Evolutionary conservation across 2,888 invertebrate species (phyloP).

Genomic region (Cephus pygmeus): DNA sequence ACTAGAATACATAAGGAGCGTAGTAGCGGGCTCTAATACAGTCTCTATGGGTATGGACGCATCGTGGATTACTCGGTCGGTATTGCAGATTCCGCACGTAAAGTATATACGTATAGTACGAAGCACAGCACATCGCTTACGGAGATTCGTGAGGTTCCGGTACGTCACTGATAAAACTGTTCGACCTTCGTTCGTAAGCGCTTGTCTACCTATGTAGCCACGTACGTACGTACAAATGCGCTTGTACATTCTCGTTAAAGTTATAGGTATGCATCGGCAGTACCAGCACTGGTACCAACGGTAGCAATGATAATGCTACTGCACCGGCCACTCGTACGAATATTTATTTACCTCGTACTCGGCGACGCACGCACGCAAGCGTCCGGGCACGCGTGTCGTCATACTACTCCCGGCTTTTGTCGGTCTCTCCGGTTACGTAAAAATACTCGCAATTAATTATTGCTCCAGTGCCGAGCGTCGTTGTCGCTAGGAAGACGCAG

Average conservation of each 20-base stretch:
- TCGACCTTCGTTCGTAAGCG: neutral
- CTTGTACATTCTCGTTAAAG: neutral
- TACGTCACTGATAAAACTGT: neutral
- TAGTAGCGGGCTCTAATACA: neutral
- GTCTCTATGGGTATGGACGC: neutral
- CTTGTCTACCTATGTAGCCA: neutral
- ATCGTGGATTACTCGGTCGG: neutral
- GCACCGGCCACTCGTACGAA: neutral
- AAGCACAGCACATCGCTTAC: neutral
- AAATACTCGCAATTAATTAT: neutral
- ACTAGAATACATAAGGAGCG: neutral
- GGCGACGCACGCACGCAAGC: neutral
- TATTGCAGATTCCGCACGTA: neutral
- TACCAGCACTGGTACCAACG: neutral
- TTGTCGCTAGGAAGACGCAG: neutral
- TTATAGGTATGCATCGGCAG: neutral
- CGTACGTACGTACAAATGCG: neutral
- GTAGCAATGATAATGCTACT: neutral
- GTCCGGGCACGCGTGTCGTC: neutral
- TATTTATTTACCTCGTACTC: neutral
- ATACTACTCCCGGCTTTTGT: neutral
- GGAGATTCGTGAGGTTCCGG: neutral
- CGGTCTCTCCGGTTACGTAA: neutral
- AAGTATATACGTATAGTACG: neutral
- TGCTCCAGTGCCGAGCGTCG: neutral